Conservation (phyloP, 64 coral and sea anemone species). For the Acropora tenuis region DNA sequence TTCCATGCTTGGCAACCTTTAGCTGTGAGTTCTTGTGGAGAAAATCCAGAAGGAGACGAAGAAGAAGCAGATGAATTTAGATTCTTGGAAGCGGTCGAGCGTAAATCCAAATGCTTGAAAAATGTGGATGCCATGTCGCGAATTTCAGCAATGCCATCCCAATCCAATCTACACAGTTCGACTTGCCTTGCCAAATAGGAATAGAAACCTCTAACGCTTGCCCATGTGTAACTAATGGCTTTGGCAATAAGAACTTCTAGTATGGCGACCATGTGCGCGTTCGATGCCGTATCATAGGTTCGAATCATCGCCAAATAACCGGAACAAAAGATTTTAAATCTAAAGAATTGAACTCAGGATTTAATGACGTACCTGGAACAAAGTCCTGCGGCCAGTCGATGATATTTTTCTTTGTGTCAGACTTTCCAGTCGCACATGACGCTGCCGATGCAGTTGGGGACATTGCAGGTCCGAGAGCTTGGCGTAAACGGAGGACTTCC, state of each 20-base stretch:
- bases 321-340: neutral
- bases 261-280: slow-evolving; percentile 3
- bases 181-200: neutral
- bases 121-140: too few species aligned
- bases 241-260: neutral
- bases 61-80: neutral
- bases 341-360: slow-evolving; percentile 10
- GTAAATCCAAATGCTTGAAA: slow-evolving; percentile 9
- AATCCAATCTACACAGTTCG: too few species aligned
- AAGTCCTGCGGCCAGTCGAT: neutral
- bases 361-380: neutral
- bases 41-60: neutral
- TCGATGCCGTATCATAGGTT: neutral
- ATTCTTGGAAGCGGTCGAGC: neutral
- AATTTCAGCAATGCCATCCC: too few species aligned
- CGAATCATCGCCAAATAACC: slow-evolving; percentile 4
- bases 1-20: slow-evolving; percentile 35
- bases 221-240: slow-evolving; percentile 5
- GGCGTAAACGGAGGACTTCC: neutral
- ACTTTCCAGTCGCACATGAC: neutral
- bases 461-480: neutral
- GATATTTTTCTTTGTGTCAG: neutral
- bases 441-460: neutral
- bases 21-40: neutral
- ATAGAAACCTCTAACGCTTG: neutral